A percentile compares a stretch with the other conserved stretches of the same genome.
phyloP scores from a whole-genome alignment of 2,888 invertebrate genomes.

The Pilophorus perplexus region DNA sequence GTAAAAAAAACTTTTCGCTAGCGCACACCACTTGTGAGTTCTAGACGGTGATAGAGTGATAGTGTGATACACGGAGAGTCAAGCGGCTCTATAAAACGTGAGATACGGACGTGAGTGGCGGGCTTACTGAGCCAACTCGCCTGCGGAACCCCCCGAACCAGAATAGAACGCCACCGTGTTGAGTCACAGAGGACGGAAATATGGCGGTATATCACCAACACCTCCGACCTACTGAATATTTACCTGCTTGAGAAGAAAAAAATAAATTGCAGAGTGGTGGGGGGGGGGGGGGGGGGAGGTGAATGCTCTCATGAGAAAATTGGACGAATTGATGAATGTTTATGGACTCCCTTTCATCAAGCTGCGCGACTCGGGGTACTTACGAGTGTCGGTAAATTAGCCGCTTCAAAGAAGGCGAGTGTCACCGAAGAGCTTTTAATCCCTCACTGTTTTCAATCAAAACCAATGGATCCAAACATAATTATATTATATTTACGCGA shows the following conservation, averaged over 20 bases:
- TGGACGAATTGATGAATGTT: no score
- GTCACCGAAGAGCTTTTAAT: no score
- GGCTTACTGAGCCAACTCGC: slow-evolving; percentile 8
- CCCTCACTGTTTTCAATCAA: neutral
- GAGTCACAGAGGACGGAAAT: slow-evolving; percentile 37
- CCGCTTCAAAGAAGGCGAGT: no score
- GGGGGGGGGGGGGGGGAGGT: neutral
- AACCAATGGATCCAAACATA: neutral
- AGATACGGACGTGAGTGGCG: slow-evolving; percentile 14
- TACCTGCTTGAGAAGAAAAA: slow-evolving; percentile 19
- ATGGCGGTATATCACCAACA: slow-evolving; percentile 29
- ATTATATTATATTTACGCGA: no score
- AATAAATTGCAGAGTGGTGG: no score
- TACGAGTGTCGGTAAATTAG: no score
- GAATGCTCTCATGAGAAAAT: neutral
- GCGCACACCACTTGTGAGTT: no score
- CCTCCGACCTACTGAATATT: slow-evolving; percentile 33
- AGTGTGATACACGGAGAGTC: no score
- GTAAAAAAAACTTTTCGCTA: no score
- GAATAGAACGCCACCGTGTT: slow-evolving; percentile 27
- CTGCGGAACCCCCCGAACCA: slow-evolving; percentile 19
- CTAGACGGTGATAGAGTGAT: no score
- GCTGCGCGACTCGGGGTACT: no score
- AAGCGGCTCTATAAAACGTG: slow-evolving; percentile 5
- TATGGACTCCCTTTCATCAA: no score